Conservation (phyloP, 2,797 vertebrate species). For the Onychomys arenicola region DNA sequence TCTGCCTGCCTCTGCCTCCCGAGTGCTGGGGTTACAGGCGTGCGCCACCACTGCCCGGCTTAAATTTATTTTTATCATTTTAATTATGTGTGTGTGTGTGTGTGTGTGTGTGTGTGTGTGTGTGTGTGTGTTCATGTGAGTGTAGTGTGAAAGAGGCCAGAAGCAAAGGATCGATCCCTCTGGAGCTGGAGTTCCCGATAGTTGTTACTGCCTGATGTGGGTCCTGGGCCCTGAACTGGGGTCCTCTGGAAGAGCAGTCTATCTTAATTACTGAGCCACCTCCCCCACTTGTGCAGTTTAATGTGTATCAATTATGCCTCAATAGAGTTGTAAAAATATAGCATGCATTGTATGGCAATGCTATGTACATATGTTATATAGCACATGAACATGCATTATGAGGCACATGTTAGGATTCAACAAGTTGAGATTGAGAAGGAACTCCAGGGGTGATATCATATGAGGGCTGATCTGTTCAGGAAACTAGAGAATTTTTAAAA, state of each 20-base stretch:
- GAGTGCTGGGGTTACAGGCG: neutral
- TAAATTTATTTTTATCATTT: neutral
- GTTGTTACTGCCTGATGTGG: neutral
- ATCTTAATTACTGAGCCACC: neutral
- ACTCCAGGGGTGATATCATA: neutral
- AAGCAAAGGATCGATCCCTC: neutral
- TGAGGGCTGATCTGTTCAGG: neutral
- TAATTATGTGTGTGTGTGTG: neutral
- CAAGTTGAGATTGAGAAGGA: neutral
- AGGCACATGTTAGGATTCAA: neutral
- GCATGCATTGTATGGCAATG: neutral
- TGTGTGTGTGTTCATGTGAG: neutral
- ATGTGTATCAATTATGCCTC: neutral
- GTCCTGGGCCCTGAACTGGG: neutral
- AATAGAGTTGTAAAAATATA: conserved; percentile 27
- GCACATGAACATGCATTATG: neutral
- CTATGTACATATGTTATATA: neutral
- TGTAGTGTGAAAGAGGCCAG: neutral
- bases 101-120: neutral
- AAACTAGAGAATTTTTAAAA: neutral
- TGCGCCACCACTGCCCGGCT: no score
- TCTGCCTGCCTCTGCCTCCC: no score
- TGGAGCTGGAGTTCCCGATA: neutral
- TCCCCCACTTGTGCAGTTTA: neutral
- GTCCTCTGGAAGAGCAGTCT: neutral